phyloP scores from a whole-genome alignment of 2,888 invertebrate species.

The Drosophila acutilabella region DNA sequence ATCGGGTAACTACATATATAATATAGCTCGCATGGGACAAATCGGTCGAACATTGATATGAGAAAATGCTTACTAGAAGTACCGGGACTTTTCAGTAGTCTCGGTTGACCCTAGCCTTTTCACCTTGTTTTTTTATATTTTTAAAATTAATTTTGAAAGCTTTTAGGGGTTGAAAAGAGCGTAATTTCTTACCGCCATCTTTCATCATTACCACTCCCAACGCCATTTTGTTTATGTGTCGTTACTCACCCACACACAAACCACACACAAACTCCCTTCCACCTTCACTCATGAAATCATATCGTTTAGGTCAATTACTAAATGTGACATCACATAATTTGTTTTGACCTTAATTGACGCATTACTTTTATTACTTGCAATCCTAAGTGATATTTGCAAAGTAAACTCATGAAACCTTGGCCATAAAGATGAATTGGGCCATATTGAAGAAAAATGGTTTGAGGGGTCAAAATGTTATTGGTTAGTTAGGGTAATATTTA shows the following conservation, averaged over 20 bases:
- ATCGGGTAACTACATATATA: no score
- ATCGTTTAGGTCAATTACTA: slow-evolving; percentile 13
- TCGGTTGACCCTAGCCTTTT: no score
- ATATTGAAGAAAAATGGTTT: not conserved
- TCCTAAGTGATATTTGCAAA: slow-evolving; percentile 19
- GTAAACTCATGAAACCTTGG: not conserved
- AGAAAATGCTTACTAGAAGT: no score
- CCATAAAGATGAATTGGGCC: not conserved
- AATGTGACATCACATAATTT: slow-evolving; percentile 23
- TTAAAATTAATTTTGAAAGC: not conserved
- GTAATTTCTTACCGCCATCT: not conserved
- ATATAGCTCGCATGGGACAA: no score
- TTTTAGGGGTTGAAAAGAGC: not conserved
- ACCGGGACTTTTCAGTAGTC: no score
- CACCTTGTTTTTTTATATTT: no score
- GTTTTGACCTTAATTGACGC: slow-evolving; percentile 17
- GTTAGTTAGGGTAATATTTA: no score
- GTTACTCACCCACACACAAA: not conserved
- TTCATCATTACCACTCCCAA: not conserved
- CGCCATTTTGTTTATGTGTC: slow-evolving; percentile 8
- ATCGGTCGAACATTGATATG: no score
- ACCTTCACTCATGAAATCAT: not conserved
- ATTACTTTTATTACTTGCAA: slow-evolving; percentile 19
- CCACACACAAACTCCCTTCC: not conserved
- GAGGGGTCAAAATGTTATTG: no score